Base-by-base conservation (phyloP, 2,888 invertebrate genomes). In the Apodemia zela region DNA sequence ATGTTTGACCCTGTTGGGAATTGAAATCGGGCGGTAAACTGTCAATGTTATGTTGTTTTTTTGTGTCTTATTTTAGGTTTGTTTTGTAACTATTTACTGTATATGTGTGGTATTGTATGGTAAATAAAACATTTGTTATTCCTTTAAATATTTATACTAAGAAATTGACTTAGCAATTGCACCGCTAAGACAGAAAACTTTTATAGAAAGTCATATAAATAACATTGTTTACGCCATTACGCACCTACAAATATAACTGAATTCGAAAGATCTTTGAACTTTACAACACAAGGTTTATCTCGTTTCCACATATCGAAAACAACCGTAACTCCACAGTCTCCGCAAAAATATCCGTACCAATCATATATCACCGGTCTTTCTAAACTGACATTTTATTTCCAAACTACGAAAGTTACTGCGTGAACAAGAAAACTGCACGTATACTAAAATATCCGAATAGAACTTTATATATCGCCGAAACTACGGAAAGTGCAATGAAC, bases 321-420 rank as follows among this genome's bases (percentile, higher is more conserved):
- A 82, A 77, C 73, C 73, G 78, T 81, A 72, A 69, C 79, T 80
- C 76, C 66, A 25, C 21, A 11, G 49, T 18, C 42, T 42, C 42
- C 65, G 69, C 71, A 67, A 76, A 79, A 81, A 81, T 82, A 71
- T 75, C 74, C 75, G 38, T 38, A 74, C 74, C 69, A 67, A 72
- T 73, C 70, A 79, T 84, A 84, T 81, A 84, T 85, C 80, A 81
- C 78, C 60, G 69, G 62, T 74, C 76, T 76, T 80, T 81, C 73
- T 78, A 77, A 77, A 80, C 81, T 77, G 80, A 80, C 78, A 73
- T 81, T 84, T 82, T 82, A 78, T 79, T 82, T 77, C 77, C 75
- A 79, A 82, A 74, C 70, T 75, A 78, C 76, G 74, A 72, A 76
- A 80, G 79, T 79, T 77, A 74, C 74, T 71, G 70, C 71, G 71